Evolutionary conservation across 2,888 invertebrate genomes (phyloP).

Genomic region (Acleris cristana): DNA sequence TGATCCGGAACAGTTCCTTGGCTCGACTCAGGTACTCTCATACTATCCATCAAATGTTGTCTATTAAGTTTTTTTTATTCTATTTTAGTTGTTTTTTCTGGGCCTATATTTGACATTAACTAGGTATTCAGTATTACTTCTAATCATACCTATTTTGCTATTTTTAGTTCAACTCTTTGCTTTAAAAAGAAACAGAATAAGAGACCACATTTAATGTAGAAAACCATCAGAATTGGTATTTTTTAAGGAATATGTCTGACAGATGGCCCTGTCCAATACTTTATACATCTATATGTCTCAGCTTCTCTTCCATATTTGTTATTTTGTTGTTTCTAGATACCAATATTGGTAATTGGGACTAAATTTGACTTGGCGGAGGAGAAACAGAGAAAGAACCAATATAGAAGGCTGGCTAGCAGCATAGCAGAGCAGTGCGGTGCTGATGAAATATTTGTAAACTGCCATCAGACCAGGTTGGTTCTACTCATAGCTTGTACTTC

Average conservation of each 20-base stretch:
- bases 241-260: too few species aligned
- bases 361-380: conserved; percentile 94
- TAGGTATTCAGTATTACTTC: too few species aligned
- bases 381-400: conserved; percentile 85
- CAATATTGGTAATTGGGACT: conserved; percentile 96
- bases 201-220: too few species aligned
- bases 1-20: conserved; percentile 94
- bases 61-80: too few species aligned
- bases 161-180: too few species aligned
- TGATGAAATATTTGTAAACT: conserved; percentile 95
- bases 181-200: too few species aligned
- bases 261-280: too few species aligned
- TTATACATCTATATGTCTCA: too few species aligned
- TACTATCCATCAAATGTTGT: background rate
- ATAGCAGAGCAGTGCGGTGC: conserved; percentile 96
- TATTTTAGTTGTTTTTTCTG: too few species aligned
- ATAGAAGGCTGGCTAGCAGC: conserved; percentile 83
- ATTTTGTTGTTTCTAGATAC: conserved; percentile 85
- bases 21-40: conserved; percentile 86
- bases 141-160: too few species aligned
- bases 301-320: background rate
- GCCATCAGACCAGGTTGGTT: conserved; percentile 81
- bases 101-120: too few species aligned
- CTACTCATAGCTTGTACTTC: background rate
- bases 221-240: too few species aligned